phyloP scores from a whole-genome alignment of 1,140 invertebrate species.

The Monomorium pharaonis region DNA sequence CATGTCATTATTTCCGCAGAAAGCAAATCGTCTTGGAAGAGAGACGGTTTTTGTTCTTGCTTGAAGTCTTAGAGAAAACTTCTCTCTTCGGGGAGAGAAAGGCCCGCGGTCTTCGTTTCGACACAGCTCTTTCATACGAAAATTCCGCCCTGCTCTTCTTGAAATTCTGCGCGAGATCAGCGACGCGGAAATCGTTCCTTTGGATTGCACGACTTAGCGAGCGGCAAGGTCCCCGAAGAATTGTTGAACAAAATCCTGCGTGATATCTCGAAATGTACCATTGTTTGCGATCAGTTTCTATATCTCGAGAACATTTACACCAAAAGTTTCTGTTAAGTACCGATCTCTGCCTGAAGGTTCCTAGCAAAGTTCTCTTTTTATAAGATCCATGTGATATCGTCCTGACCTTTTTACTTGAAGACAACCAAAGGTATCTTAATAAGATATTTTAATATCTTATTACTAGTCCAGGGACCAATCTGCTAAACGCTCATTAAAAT shows the following conservation, averaged over 20 bases:
- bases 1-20: neutral
- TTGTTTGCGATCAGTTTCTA: conserved; percentile 60
- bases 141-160: conserved; percentile 23
- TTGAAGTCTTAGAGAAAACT: neutral
- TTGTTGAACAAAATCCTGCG: conserved; percentile 52
- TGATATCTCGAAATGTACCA: conserved; percentile 46
- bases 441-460: no score
- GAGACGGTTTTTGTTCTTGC: neutral
- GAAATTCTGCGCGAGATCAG: conserved; percentile 42
- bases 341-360: conserved; percentile 44
- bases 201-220: conserved; percentile 48
- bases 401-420: conserved; percentile 2
- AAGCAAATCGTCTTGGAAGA: neutral
- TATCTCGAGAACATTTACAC: conserved; percentile 51
- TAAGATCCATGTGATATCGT: conserved; percentile 12
- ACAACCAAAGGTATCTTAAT: neutral
- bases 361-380: conserved; percentile 49
- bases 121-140: conserved; percentile 29
- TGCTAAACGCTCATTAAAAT: neutral
- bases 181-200: conserved; percentile 41
- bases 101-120: neutral
- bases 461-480: neutral
- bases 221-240: conserved; percentile 38
- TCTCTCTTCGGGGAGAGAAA: neutral
- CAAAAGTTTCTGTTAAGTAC: conserved; percentile 53